Conservation (phyloP, 2,797 vertebrate species). For the Atherinosoma microstoma region DNA sequence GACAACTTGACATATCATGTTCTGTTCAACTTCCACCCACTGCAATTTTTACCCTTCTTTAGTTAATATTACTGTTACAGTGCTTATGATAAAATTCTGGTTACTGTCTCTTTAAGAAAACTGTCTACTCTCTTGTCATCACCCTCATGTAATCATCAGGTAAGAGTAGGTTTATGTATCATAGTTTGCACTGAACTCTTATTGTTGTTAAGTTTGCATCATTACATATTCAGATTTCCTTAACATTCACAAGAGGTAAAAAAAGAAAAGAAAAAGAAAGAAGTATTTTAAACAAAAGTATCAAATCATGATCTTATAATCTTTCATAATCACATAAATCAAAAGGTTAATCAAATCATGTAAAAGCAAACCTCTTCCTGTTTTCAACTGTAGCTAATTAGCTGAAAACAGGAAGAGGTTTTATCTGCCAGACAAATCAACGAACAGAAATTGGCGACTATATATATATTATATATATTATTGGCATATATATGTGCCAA, state of each 20-base stretch:
- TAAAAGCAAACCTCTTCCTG: no score
- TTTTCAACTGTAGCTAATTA: no score
- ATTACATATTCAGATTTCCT: not conserved
- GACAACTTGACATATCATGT: not conserved
- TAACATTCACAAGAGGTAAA: not conserved
- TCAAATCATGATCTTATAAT: not conserved
- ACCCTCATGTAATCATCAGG: not conserved
- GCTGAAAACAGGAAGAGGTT: not conserved
- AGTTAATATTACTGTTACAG: not conserved
- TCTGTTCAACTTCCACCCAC: not conserved
- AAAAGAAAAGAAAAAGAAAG: no score
- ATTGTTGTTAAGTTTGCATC: not conserved
- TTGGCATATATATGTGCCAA: no score
- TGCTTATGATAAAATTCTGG: not conserved
- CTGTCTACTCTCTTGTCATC: no score
- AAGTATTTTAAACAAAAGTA: not conserved
- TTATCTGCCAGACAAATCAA: not conserved
- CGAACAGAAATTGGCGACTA: no score
- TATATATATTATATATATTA: no score
- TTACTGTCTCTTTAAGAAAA: constrained; percentile 1
- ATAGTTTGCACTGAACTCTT: not conserved
- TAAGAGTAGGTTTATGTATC: not conserved
- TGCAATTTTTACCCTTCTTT: not conserved
- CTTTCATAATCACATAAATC: not conserved
- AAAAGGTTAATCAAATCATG: not conserved